Conservation (phyloP, 2,888 invertebrate genomes). For the Ectemnius lituratus region DNA sequence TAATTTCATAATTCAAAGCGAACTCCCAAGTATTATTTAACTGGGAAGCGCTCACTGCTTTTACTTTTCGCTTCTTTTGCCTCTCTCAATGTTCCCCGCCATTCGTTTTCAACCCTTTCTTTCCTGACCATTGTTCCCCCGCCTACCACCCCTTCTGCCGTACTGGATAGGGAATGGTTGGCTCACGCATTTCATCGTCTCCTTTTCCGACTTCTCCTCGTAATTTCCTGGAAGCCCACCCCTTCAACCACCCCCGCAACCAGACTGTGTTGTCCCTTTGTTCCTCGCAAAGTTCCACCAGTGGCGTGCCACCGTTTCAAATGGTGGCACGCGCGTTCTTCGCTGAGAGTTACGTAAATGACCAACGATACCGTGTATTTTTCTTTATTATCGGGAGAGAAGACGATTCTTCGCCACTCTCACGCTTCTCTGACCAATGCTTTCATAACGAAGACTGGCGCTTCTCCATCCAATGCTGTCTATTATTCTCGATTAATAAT, state of each 20-base stretch:
- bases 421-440: neutral
- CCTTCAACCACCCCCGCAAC: constrained; percentile 5
- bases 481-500: constrained; percentile 12
- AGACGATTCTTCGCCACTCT: too few species aligned
- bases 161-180: too few species aligned
- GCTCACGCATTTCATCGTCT: neutral
- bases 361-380: constrained; percentile 16
- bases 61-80: neutral
- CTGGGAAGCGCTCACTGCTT: neutral
- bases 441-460: constrained; percentile 6
- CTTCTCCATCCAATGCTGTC: too few species aligned
- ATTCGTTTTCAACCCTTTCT: neutral
- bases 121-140: constrained; percentile 1
- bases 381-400: constrained; percentile 14
- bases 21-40: constrained; percentile 33
- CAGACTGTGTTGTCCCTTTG: constrained; percentile 1
- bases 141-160: too few species aligned
- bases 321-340: neutral
- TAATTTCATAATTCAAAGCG: constrained; percentile 67
- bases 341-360: constrained; percentile 23
- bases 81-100: neutral
- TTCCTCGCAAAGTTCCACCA: neutral
- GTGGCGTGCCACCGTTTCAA: neutral
- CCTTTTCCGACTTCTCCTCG: constrained; percentile 6
- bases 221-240: constrained; percentile 19